A percentile compares a stretch with the other conserved stretches of the same genome.
Conservation (phyloP, 1,140 invertebrate species). For the Brachionus manjavacas region DNA sequence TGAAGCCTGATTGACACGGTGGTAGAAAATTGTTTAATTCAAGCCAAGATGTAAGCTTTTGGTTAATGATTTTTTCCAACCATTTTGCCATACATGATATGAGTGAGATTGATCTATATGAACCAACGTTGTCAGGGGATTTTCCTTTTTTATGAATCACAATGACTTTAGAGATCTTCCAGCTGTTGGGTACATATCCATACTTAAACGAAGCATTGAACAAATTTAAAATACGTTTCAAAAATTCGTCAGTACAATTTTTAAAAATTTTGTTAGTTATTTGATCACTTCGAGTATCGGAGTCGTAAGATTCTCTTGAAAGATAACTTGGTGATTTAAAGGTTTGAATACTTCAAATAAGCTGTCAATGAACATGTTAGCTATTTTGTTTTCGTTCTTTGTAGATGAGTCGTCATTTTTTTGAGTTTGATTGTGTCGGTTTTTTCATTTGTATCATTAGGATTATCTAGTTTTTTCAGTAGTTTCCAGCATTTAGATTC, state of each 20-base stretch:
- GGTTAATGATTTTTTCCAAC: conserved; percentile 42
- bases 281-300: background rate
- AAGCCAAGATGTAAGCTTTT: background rate
- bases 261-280: background rate
- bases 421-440: background rate
- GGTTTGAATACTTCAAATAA: background rate
- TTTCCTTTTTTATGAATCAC: conserved; percentile 44
- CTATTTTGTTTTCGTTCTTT: background rate
- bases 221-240: background rate
- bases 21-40: conserved; percentile 21
- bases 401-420: background rate
- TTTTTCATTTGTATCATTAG: background rate
- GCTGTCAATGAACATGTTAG: background rate
- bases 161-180: conserved; percentile 32
- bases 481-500: conserved; percentile 4
- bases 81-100: conserved; percentile 35
- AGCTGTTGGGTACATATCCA: conserved; percentile 9
- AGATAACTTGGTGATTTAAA: background rate
- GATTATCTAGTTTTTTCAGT: background rate
- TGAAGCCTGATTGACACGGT: background rate
- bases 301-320: background rate
- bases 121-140: background rate
- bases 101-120: conserved; percentile 44
- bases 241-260: background rate
- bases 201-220: background rate